Evolutionary conservation across 1,140 invertebrate genomes (phyloP).

Genomic region (Meloidogyne hapla): DNA sequence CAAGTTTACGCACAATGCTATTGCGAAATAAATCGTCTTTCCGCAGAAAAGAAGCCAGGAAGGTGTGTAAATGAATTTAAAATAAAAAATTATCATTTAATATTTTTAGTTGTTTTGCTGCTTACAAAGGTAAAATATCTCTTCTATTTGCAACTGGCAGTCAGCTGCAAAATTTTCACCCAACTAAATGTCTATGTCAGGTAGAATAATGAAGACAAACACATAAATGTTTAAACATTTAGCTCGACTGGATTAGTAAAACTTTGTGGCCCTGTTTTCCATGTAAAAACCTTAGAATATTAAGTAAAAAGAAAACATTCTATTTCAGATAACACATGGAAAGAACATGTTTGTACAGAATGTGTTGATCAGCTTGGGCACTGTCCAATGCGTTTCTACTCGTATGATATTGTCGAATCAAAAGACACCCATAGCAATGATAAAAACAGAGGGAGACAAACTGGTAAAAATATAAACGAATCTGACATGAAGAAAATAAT

Average conservation of each 20-base stretch:
- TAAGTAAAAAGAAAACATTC: not conserved
- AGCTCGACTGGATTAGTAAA: slow-evolving; percentile 52
- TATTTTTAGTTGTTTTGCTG: slow-evolving; percentile 51
- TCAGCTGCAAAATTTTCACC: slow-evolving; percentile 55
- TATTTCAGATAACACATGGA: slow-evolving; percentile 60
- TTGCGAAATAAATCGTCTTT: slow-evolving; percentile 57
- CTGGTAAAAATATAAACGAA: not conserved
- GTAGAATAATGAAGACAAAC: not conserved
- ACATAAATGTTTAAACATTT: slow-evolving; percentile 2
- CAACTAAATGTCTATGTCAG: slow-evolving; percentile 59
- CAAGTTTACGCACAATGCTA: slow-evolving; percentile 63
- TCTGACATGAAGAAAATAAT: not conserved
- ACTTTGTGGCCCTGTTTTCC: slow-evolving; percentile 63
- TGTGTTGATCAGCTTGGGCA: slow-evolving; percentile 55
- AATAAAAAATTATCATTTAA: not conserved
- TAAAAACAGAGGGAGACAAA: not conserved
- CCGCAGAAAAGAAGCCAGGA: slow-evolving; percentile 53
- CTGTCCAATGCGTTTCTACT: slow-evolving; percentile 61
- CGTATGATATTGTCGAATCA: slow-evolving; percentile 14
- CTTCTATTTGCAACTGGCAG: slow-evolving; percentile 40
- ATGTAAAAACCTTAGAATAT: slow-evolving; percentile 39
- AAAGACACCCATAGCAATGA: not conserved
- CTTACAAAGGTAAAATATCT: slow-evolving; percentile 57
- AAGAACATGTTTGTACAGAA: slow-evolving; percentile 59
- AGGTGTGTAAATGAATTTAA: slow-evolving; percentile 21